Evolutionary conservation across 2,113 vertebrate species (phyloP).

Genomic region (Campylomormyrus numenius): DNA sequence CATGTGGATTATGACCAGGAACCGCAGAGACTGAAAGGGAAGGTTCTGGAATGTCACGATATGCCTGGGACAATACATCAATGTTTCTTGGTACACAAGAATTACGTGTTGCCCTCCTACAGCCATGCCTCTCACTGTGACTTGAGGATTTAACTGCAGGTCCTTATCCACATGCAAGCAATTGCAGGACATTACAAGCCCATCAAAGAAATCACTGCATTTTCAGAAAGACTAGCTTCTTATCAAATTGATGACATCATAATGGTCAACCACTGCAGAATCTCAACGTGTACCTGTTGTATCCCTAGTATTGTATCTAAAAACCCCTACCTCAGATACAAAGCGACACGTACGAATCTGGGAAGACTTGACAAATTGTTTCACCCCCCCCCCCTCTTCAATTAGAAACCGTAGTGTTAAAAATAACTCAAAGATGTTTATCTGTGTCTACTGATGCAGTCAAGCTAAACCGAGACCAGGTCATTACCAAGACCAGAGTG

Average conservation of each 20-base stretch:
- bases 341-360: too few species aligned
- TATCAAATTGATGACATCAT: background rate
- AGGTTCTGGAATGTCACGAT: background rate
- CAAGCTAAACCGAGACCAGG: too few species aligned
- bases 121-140: background rate
- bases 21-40: background rate
- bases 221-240: background rate
- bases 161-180: background rate
- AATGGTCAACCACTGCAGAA: background rate
- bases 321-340: background rate
- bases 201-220: background rate
- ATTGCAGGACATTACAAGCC: background rate
- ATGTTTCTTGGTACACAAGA: background rate
- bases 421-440: background rate
- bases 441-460: background rate
- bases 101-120: background rate
- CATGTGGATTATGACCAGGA: background rate
- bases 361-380: background rate
- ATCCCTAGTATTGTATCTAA: background rate
- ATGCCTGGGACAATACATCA: background rate
- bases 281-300: background rate
- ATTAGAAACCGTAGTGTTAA: background rate
- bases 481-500: too few species aligned
- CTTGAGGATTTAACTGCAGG: background rate
- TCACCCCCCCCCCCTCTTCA: too few species aligned